Percentiles rank a stretch among this genome's conserved stretches.
Evolutionary conservation across 1,140 invertebrate species (phyloP).

Genomic region (Armadillidium nasatum): DNA sequence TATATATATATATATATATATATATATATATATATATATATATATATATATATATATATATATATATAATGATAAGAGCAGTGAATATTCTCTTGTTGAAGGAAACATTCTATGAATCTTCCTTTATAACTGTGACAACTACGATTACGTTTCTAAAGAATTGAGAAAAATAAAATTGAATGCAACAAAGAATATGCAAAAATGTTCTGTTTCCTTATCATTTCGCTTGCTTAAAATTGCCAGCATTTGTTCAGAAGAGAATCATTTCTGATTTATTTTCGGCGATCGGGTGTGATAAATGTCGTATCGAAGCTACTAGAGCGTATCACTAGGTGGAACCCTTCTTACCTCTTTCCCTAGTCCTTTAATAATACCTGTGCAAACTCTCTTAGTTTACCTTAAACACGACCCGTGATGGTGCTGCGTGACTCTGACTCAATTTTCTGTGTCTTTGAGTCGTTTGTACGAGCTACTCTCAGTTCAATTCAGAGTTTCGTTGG

Average conservation of each 20-base stretch:
- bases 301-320: neutral
- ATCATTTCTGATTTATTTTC: neutral
- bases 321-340: neutral
- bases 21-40: neutral
- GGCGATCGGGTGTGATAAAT: neutral
- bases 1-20: neutral
- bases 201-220: neutral
- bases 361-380: neutral
- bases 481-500: neutral
- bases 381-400: neutral
- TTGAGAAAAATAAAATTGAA: neutral
- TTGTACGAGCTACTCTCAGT: neutral
- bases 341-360: neutral
- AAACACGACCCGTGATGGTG: neutral
- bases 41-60: neutral
- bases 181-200: neutral
- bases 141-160: neutral
- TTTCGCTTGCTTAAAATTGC: neutral
- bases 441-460: neutral
- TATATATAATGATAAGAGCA: neutral
- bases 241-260: neutral
- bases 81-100: neutral
- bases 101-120: neutral
- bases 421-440: neutral
- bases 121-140: neutral